Evolutionary conservation across 2,888 invertebrate species (phyloP), one percentile per base, ranked within the genome.

Genomic region (Euproctis similis): DNA sequence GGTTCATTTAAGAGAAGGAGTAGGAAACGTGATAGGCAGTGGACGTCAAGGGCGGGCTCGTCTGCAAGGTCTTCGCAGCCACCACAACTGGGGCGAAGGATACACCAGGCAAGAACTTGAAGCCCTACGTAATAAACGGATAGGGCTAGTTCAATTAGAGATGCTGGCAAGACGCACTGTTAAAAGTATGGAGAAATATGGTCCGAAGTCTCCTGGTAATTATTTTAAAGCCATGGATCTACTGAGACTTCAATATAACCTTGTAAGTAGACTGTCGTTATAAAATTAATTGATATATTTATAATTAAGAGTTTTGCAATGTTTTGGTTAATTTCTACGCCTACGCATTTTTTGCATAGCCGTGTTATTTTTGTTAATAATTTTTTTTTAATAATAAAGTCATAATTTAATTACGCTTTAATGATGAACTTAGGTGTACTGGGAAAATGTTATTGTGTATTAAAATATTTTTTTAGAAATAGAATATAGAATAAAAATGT

Each of bases 221-320:
- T 63, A 47, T 27, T 18, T 42, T 0, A 38, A 28, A 20, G 66
- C 55, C 0, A 68, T 72, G 65, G 66, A 64, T 27, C 44, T 69
- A n/a, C 34, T 72, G 18, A 46, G 74, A 20, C 31, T 42, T 9
- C 64, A 71, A 36, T 62, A 69, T 28, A 71, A 70, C 38, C 43
- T 69, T 33, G 68, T 69, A 43, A 59, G 42, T 6, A 14, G 4
- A 14, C n/a, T n/a, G n/a, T n/a, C n/a, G n/a, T n/a, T n/a, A n/a
- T n/a, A n/a, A n/a, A n/a, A n/a, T n/a, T n/a, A n/a, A n/a, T n/a
- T n/a, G n/a, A n/a, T n/a, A n/a, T n/a, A n/a, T n/a, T n/a, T n/a
- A n/a, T n/a, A n/a, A n/a, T n/a, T n/a, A n/a, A n/a, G n/a, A n/a
- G n/a, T n/a, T n/a, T n/a, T n/a, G n/a, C n/a, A n/a, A n/a, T n/a